Evolutionary conservation across 2,113 vertebrate species (phyloP).

Genomic region (Engraulis encrasicolus): DNA sequence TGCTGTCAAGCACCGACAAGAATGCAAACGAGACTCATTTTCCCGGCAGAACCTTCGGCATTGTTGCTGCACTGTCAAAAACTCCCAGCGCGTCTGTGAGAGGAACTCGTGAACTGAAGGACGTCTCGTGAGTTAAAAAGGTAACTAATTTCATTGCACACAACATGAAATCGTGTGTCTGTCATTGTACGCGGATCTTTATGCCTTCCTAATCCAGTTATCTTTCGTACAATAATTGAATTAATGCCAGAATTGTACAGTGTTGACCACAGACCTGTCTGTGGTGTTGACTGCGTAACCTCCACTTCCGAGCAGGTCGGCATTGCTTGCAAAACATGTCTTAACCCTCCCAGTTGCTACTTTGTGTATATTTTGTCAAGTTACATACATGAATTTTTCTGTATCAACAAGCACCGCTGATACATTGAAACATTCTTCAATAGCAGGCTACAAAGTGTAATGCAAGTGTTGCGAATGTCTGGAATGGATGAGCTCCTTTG

Average conservation of each 20-base stretch:
- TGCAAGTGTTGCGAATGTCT: too few species aligned
- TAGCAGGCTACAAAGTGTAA: too few species aligned
- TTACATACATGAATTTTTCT: too few species aligned
- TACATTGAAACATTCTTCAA: too few species aligned
- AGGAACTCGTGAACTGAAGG: background rate
- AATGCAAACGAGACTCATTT: conserved; percentile 13
- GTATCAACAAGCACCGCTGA: too few species aligned
- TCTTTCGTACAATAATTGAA: background rate
- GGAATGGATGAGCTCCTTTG: too few species aligned
- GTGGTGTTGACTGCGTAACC: background rate
- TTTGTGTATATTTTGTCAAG: too few species aligned
- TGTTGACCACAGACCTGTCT: background rate
- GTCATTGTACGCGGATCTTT: background rate
- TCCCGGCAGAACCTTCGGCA: conserved; percentile 34
- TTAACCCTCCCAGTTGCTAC: too few species aligned
- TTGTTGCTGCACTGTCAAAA: background rate
- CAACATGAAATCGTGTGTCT: background rate
- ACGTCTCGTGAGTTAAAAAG: background rate
- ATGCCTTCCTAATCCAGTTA: background rate
- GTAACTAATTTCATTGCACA: background rate
- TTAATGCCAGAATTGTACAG: background rate
- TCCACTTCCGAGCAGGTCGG: background rate
- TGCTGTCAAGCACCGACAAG: background rate
- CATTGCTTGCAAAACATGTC: background rate
- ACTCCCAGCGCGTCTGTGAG: background rate